phyloP scores from a whole-genome alignment of 2,888 invertebrate genomes.

The Acleris literana region DNA sequence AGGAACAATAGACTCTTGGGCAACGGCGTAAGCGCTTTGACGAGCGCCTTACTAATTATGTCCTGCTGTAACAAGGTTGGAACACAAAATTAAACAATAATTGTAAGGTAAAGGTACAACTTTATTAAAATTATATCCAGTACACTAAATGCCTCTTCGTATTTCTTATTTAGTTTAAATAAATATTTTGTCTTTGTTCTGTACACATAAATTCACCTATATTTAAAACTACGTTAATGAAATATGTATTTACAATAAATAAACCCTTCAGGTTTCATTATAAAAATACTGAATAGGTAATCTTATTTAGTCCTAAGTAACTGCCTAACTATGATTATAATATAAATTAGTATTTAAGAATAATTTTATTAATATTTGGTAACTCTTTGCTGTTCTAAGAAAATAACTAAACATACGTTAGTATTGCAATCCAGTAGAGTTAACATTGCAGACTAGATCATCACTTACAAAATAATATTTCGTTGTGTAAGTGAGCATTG shows the following conservation, averaged over 20 bases:
- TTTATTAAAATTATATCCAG: slow-evolving; percentile 26
- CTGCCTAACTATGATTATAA: not conserved
- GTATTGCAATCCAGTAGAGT: slow-evolving; percentile 5
- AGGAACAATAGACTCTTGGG: too few species aligned
- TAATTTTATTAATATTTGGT: slow-evolving; percentile 31
- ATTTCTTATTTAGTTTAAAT: slow-evolving; percentile 19
- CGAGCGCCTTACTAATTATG: too few species aligned
- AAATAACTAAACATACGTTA: slow-evolving; percentile 5
- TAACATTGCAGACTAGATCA: slow-evolving; percentile 31
- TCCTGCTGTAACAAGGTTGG: not conserved
- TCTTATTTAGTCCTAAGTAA: slow-evolving; percentile 18
- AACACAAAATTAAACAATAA: slow-evolving; percentile 12
- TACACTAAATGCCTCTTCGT: slow-evolving; percentile 27
- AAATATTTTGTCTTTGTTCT: slow-evolving; percentile 33
- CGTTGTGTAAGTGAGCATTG: too few species aligned
- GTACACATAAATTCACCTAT: slow-evolving; percentile 18
- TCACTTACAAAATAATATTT: slow-evolving; percentile 5
- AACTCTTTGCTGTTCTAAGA: slow-evolving; percentile 26
- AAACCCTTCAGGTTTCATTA: slow-evolving; percentile 3
- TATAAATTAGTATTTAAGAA: slow-evolving; percentile 2
- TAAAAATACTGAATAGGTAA: slow-evolving; percentile 33
- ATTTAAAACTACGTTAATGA: slow-evolving; percentile 14
- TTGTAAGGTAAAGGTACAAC: slow-evolving; percentile 14
- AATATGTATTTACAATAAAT: slow-evolving; percentile 31
- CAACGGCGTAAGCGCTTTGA: too few species aligned